Evolutionary conservation across 1,140 invertebrate genomes (phyloP).

Genomic region (Platyscapa corneri): DNA sequence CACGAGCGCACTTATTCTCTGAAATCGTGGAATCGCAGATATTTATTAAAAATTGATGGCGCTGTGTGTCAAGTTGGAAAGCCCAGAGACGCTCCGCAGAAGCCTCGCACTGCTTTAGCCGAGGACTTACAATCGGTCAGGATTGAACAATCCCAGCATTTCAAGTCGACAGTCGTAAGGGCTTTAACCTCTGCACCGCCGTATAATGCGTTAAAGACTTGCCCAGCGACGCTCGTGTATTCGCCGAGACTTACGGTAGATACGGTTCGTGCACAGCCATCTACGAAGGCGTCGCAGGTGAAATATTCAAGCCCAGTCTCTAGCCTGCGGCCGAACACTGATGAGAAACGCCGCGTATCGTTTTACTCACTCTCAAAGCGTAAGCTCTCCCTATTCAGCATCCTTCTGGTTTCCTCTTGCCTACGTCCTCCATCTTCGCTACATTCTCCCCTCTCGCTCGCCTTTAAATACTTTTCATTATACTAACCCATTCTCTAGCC

Average conservation of each 20-base stretch:
- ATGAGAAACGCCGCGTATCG: constrained; percentile 39
- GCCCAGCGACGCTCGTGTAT: neutral
- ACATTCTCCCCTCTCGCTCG: neutral
- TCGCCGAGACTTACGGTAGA: neutral
- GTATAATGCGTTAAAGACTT: constrained; percentile 22
- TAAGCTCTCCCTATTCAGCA: constrained; percentile 12
- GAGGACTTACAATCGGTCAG: constrained; percentile 16
- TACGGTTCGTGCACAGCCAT: neutral
- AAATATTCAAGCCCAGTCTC: constrained; percentile 39
- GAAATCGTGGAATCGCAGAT: neutral
- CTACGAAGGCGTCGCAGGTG: constrained; percentile 22
- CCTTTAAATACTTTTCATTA: constrained; percentile 48
- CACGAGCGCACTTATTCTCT: neutral
- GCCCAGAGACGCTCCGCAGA: neutral
- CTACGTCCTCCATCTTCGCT: neutral
- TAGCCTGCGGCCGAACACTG: constrained; percentile 35
- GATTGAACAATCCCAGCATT: constrained; percentile 1
- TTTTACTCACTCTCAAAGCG: constrained; percentile 5
- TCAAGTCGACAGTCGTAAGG: constrained; percentile 9
- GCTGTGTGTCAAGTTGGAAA: neutral
- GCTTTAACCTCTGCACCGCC: neutral
- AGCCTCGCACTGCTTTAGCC: neutral
- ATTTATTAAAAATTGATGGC: neutral
- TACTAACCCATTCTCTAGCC: constrained; percentile 31
- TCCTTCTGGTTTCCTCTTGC: neutral